Evolutionary conservation across 2,797 vertebrate genomes (phyloP).

Genomic region (Denticeps clupeoides): DNA sequence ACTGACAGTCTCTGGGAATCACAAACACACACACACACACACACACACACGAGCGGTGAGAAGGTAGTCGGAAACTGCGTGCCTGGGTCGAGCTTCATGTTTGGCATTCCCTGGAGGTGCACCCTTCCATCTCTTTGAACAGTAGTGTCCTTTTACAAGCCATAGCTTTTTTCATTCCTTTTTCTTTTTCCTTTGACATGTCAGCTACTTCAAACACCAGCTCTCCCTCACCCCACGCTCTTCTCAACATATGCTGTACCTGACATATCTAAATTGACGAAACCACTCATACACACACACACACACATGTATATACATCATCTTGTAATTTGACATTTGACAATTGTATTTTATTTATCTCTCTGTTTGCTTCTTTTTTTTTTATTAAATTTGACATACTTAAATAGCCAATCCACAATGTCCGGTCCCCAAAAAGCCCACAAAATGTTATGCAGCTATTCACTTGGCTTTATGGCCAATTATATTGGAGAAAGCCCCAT

Average conservation of each 20-base stretch:
- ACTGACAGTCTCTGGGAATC: constrained; percentile 60
- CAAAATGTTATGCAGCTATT: constrained; percentile 35
- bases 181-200: constrained; percentile 1
- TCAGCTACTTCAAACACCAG: constrained; percentile 33
- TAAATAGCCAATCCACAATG: no score
- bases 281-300: no score
- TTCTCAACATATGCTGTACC: no score
- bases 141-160: constrained; percentile 43
- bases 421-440: no score
- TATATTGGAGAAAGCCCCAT: constrained; percentile 46
- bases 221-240: constrained; percentile 2
- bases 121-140: constrained; percentile 56
- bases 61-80: constrained; percentile 57
- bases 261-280: no score
- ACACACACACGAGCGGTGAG: constrained; percentile 25
- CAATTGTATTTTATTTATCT: no score
- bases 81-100: constrained; percentile 60
- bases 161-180: constrained; percentile 36
- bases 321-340: no score
- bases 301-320: constrained; percentile 38
- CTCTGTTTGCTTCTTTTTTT: no score
- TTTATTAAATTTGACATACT: no score
- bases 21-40: constrained; percentile 24
- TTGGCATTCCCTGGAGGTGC: constrained; percentile 7
- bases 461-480: constrained; percentile 51